phyloP scores from a whole-genome alignment of 2,888 invertebrate genomes.

The Drosophila pullipes region DNA sequence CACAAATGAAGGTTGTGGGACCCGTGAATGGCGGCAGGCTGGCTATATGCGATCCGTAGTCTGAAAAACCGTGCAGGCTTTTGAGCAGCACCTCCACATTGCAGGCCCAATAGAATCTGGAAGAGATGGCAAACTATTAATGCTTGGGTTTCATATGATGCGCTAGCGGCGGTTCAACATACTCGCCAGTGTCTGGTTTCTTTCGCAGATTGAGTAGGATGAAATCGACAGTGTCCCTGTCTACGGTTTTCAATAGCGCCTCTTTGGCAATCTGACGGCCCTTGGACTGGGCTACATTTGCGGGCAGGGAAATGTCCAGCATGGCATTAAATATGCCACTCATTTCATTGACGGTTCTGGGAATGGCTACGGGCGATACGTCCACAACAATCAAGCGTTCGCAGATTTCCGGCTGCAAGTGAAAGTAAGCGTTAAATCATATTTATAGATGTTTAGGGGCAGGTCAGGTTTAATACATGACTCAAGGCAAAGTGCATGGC shows the following conservation, averaged over 20 bases:
- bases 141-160: not conserved
- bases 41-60: conserved; percentile 47
- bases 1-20: conserved; percentile 93
- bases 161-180: conserved; percentile 27
- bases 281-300: conserved; percentile 89
- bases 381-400: conserved; percentile 90
- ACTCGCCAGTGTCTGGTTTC: conserved; percentile 80
- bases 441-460: not conserved
- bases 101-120: conserved; percentile 90
- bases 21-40: conserved; percentile 86
- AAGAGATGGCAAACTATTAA: conserved; percentile 19
- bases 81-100: conserved; percentile 91
- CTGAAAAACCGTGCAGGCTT: conserved; percentile 86
- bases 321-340: conserved; percentile 89
- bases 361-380: conserved; percentile 88
- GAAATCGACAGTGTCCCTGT: conserved; percentile 89
- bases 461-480: conserved; percentile 86
- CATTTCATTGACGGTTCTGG: conserved; percentile 88
- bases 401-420: conserved; percentile 87
- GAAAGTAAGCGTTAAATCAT: not conserved
- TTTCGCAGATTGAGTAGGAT: conserved; percentile 94
- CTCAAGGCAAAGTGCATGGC: conserved; percentile 93
- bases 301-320: conserved; percentile 87
- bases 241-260: conserved; percentile 86
- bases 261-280: conserved; percentile 89